Percentiles rank a stretch among this genome's conserved stretches.
These are phyloP conservation scores for Myopa tessellatipennis DNA, from an alignment of 2,888 invertebrate genomes.

Conservation along the genomic window DNA sequence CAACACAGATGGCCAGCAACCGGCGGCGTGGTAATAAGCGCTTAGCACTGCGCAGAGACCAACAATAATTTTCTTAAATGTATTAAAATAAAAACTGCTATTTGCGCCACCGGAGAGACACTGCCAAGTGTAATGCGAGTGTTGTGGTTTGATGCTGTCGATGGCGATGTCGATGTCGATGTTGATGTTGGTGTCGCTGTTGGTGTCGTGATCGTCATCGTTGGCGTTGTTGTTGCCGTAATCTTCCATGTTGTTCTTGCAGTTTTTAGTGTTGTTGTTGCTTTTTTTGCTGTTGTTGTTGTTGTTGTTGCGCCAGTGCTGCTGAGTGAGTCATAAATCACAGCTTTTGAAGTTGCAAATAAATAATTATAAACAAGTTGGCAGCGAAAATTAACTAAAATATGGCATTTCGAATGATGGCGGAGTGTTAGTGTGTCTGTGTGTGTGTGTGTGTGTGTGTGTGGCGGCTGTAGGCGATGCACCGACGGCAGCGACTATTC, in stretches of 20 bases:
- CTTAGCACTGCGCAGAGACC: not conserved
- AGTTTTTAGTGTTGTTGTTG: no score
- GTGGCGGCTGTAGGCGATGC: not conserved
- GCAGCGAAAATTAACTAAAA: conserved; percentile 14
- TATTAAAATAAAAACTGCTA: conserved; percentile 9
- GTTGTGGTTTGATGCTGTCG: not conserved
- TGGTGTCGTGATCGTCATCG: not conserved
- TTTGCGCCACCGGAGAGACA: not conserved
- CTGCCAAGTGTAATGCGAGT: not conserved
- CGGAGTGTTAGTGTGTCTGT: no score
- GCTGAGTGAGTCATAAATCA: conserved; percentile 27
- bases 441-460: not conserved
- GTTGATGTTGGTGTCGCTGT: not conserved
- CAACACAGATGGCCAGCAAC: conserved; percentile 19
- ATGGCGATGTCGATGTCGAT: not conserved
- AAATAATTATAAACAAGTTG: conserved; percentile 33
- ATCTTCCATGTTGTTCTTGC: not conserved
- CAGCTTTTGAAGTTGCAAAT: conserved; percentile 27
- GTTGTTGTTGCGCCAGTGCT: conserved; percentile 4
- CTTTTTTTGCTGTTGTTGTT: not conserved
- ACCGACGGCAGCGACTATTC: conserved; percentile 3
- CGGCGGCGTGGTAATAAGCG: conserved; percentile 30
- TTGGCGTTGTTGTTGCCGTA: not conserved
- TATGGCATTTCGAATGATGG: conserved; percentile 29
- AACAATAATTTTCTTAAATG: conserved; percentile 17